Evolutionary conservation across 37 sponge, comb jelly and placozoan genomes (phyloP).

Genomic region (Halichondria panicea): DNA sequence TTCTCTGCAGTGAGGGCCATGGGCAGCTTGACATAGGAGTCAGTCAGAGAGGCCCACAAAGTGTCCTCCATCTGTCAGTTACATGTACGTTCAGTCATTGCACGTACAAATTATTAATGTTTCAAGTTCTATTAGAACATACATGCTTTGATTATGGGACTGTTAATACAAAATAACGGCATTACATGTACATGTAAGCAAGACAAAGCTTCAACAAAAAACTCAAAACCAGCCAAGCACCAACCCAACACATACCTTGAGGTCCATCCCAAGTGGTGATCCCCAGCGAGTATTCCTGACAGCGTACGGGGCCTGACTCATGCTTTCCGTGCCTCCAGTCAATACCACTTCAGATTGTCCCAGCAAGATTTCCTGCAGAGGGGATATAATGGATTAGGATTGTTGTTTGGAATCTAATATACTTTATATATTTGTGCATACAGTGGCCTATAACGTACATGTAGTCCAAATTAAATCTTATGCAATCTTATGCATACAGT

Average conservation of each 20-base stretch:
- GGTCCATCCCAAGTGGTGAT: slow-evolving; percentile 74
- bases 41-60: slow-evolving; percentile 84
- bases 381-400: background rate
- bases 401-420: no score
- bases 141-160: no score
- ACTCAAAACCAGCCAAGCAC: no score
- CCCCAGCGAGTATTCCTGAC: slow-evolving; percentile 78
- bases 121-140: background rate
- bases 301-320: slow-evolving; percentile 89
- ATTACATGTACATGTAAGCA: no score
- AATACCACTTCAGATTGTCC: slow-evolving; percentile 82
- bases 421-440: no score
- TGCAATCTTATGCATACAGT: no score
- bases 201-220: no score
- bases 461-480: no score
- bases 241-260: slow-evolving; percentile 79
- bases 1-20: slow-evolving; percentile 99
- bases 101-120: background rate
- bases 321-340: slow-evolving; percentile 93
- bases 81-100: no score
- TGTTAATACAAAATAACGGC: no score
- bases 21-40: slow-evolving; percentile 83
- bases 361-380: slow-evolving; percentile 74
- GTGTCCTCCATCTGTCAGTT: slow-evolving; percentile 84
- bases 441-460: no score